Evolutionary conservation across 37 sponge, comb jelly and placozoan genomes (phyloP).

Genomic region (Halisarca cf. caerulea): DNA sequence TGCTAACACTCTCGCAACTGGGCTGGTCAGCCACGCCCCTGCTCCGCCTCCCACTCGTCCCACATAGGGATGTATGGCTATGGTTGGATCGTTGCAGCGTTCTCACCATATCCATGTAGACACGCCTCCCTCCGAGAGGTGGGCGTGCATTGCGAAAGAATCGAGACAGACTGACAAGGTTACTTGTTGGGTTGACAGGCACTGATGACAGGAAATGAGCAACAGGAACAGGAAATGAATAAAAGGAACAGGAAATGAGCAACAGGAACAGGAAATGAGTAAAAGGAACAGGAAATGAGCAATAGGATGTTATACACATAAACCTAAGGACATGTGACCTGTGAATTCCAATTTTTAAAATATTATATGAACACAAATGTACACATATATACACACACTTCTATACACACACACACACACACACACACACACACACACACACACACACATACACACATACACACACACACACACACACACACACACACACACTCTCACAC

Average conservation of each 20-base stretch:
- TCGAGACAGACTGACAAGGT: constrained; percentile 61
- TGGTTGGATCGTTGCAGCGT: not conserved
- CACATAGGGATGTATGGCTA: no score
- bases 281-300: no score
- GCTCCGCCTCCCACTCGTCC: no score
- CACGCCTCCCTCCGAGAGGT: constrained; percentile 7
- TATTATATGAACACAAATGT: not conserved
- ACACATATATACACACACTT: not conserved
- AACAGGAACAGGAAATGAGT: no score
- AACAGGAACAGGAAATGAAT: no score
- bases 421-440: not conserved
- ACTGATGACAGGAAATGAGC: no score
- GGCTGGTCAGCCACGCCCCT: no score
- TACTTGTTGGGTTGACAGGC: constrained; percentile 36
- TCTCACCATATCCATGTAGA: constrained; percentile 19
- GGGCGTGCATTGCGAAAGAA: constrained; percentile 61
- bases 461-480: not conserved
- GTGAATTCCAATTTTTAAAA: no score
- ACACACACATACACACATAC: not conserved
- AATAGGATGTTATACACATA: no score
- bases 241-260: no score
- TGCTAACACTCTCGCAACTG: no score
- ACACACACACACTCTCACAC: constrained; percentile 1
- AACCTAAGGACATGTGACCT: no score
- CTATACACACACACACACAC: not conserved